These are phyloP conservation scores for Mesoligia furuncula DNA, from an alignment of 2,888 invertebrate species.

Conservation along the genomic window DNA sequence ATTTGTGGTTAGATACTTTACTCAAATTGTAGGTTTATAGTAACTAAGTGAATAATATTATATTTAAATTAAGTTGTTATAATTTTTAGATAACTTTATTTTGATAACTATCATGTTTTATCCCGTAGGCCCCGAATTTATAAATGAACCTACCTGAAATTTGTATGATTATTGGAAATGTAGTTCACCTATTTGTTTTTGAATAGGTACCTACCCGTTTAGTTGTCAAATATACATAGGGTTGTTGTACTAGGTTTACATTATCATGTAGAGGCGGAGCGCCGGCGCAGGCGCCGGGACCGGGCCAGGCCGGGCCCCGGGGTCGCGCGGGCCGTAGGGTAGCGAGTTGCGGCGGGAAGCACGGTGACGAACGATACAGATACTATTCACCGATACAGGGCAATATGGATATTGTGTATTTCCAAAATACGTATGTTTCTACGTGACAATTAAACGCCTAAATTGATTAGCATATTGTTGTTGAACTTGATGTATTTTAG, in stretches of 20 bases:
- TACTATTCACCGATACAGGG: conserved; percentile 72
- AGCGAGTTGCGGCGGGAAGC: conserved; percentile 31
- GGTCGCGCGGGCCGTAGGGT: conserved; percentile 28
- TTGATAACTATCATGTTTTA: conserved; percentile 84
- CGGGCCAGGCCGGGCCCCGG: conserved; percentile 13
- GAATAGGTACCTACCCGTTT: conserved; percentile 70
- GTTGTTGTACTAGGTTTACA: conserved; percentile 59
- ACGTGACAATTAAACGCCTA: conserved; percentile 85
- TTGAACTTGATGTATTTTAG: conserved; percentile 90
- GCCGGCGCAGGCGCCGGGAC: conserved; percentile 3
- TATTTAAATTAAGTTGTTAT: conserved; percentile 73
- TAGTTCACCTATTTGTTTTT: conserved; percentile 73
- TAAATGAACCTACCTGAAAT: conserved; percentile 71
- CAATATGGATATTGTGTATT: conserved; percentile 70
- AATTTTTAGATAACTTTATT: conserved; percentile 86
- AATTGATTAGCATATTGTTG: conserved; percentile 86
- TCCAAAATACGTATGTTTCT: conserved; percentile 81
- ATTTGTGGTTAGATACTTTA: conserved; percentile 84
- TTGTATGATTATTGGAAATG: conserved; percentile 71
- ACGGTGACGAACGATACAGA: conserved; percentile 53
- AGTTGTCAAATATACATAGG: conserved; percentile 65
- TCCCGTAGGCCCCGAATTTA: conserved; percentile 75
- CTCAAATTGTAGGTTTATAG: conserved; percentile 80
- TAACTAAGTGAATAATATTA: conserved; percentile 68
- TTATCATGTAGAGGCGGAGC: conserved; percentile 44